phyloP scores from a whole-genome alignment of 2,797 vertebrate species.

The Silurus lanzhouensis region DNA sequence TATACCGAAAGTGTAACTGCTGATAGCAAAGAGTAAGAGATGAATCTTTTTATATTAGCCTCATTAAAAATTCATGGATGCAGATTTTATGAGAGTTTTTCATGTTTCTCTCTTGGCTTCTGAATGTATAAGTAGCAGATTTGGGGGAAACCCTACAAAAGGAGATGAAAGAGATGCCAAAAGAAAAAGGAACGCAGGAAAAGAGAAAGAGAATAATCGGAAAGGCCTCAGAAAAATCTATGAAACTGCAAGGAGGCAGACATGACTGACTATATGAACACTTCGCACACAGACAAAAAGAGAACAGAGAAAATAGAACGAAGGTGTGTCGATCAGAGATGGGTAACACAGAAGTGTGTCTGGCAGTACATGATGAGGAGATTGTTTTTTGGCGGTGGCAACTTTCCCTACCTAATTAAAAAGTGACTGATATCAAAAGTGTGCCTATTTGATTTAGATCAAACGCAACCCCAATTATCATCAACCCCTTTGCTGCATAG shows the following conservation, averaged over 20 bases:
- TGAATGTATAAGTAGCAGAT: conserved; percentile 22
- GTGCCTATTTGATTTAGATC: neutral
- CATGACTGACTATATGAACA: conserved; percentile 10
- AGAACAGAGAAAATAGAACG: neutral
- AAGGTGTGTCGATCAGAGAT: neutral
- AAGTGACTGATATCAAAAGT: conserved; percentile 30
- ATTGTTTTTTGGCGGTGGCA: conserved; percentile 19
- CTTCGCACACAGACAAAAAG: conserved; percentile 26
- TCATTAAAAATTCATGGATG: conserved; percentile 72
- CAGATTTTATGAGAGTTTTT: conserved; percentile 55
- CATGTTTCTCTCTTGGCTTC: conserved; percentile 53
- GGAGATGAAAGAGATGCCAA: conserved; percentile 33
- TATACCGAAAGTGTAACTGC: conserved; percentile 60
- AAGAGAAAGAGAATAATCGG: conserved; percentile 21
- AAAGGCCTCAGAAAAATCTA: conserved; percentile 8
- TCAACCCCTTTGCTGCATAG: conserved; percentile 32
- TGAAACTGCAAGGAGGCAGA: conserved; percentile 27
- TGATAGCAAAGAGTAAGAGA: conserved; percentile 55
- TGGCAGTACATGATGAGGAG: conserved; percentile 3
- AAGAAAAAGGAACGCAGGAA: conserved; percentile 13
- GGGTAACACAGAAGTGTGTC: conserved; percentile 1
- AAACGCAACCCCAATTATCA: conserved; percentile 30
- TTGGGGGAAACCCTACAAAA: conserved; percentile 31
- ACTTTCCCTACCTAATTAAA: conserved; percentile 27
- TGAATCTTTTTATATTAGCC: conserved; percentile 37